Base-by-base conservation (phyloP, 2,113 vertebrate genomes). In the Clinocottus analis region DNA sequence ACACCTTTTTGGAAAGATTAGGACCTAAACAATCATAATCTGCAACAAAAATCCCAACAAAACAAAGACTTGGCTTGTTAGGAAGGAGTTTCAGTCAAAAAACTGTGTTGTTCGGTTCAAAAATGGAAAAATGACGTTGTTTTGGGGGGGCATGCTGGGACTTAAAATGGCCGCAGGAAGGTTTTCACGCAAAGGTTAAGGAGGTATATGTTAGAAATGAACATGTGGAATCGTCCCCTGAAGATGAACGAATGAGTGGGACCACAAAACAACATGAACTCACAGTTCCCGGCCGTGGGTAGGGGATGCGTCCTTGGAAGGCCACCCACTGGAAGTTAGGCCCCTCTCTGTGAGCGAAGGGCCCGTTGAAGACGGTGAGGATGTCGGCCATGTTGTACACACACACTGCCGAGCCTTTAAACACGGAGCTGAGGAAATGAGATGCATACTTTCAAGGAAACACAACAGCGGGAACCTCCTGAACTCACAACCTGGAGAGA, bases 341-440 rank as follows among this genome's bases (percentile, higher is more conserved):
- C 3, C 98, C 98, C 68, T 99, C 98, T 81, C 97, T 96, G 92
- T 99, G 98, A 14, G 98, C 98, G 81, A 99, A 99, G 7, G 98
- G 98, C 13, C 98, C 98, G 31, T 99, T 99, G 93, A 99, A 99
- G 72, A 99, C 97, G 0, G 97, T 98, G 90, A 99, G 96, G 91
- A 99, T 97, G 80, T 99, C 97, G 0, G 97, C 97, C 87, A 99
- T 96, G 89, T 97, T 98, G 91, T 99, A 99, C 17, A 97, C 96
- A 45, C 98, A 99, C 72, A 99, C 98, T 0, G 98, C 98, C 0
- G 98, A 99, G n/a, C 98, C 98, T 92, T 96, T 97, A 83, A 99
- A 99, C 86, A 99, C 97, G 2, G 98, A 99, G 90, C 98, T 99
- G 89, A 4, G 87, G 87, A 95, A 80, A 97, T 94, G 49, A 98